phyloP scores from a whole-genome alignment of 92 coral and sea anemone genomes.

The Meandrina meandrites region DNA sequence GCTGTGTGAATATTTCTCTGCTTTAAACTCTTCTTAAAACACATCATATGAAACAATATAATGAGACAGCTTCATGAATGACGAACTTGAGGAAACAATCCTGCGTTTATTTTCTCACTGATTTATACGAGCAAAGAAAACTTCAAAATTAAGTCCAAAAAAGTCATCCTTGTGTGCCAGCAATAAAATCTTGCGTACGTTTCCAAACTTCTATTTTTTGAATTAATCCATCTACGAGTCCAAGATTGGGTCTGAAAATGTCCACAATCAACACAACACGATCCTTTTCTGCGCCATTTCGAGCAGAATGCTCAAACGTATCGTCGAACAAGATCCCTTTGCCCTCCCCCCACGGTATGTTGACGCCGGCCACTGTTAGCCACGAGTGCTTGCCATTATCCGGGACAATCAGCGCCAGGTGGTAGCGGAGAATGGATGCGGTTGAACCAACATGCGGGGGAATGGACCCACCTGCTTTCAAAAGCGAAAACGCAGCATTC shows the following conservation, averaged over 20 bases:
- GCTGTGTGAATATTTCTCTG: no score
- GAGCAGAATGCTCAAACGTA: slow-evolving; percentile 35
- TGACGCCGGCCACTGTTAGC: slow-evolving; percentile 20
- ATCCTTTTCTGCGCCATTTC: slow-evolving; percentile 12
- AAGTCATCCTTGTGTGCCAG: not conserved
- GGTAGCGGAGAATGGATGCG: slow-evolving; percentile 31
- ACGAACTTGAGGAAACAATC: not conserved
- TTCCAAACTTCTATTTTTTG: slow-evolving; percentile 27
- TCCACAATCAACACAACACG: slow-evolving; percentile 33
- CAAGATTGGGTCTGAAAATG: slow-evolving; percentile 29
- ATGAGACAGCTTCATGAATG: not conserved
- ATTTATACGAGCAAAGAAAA: not conserved
- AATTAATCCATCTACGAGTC: slow-evolving; percentile 6
- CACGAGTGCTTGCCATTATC: slow-evolving; percentile 15
- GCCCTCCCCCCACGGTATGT: slow-evolving; percentile 29
- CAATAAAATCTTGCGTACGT: slow-evolving; percentile 16
- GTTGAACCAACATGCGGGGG: slow-evolving; percentile 24
- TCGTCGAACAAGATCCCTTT: slow-evolving; percentile 36
- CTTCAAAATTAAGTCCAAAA: no score
- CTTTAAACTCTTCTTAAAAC: no score
- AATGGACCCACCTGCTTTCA: slow-evolving; percentile 24
- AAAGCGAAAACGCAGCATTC: slow-evolving; percentile 25
- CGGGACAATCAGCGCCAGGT: slow-evolving; percentile 27
- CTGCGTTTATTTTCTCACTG: no score
- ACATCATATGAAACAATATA: not conserved